Base-by-base conservation (phyloP, 2,888 invertebrate species). In the Cataglyphis livida region DNA sequence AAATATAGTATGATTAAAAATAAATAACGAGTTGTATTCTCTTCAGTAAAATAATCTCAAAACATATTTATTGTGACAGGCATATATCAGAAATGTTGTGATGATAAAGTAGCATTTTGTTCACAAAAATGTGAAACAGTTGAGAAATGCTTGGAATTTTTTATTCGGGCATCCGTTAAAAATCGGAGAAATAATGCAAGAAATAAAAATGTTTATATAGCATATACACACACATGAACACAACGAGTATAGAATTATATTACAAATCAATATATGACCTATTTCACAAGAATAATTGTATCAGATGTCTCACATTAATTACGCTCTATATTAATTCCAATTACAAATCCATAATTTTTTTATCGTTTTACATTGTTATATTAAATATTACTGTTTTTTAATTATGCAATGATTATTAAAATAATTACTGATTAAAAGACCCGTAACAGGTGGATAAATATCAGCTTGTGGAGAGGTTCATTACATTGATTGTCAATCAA, bases 261-360 rank as follows among this genome's bases (percentile, higher is more conserved):
- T 41, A 66, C 71, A 59, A 70, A 71, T 59, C 44, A 70, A 70
- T 32, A 32, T 41, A 54, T 41, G 44, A 71, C 71, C 59, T 25
- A 71, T 35, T 78, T 78, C 59, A 9, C n/a, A 59, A 78, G n/a
- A 70, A 78, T 71, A 71, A 78, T 78, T 71, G 25, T 71, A 71
- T 71, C 59, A 35, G 28, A 41, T 66, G 41, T 76, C 71, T 32
- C 44, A 59, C 18, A 71, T n/a, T 48, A n/a, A 6, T n/a, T 48
- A 18, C 18, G 48, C 18, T 48, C 32, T 32, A 18, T 32, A 44
- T 78, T 57, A 32, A 28, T 70, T 59, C 9, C 44, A 32, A 61
- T 78, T 61, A 64, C 59, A 71, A 44, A 59, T 44, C 12, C 59
- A 48, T 78, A 70, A 70, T 48, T 48, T 48, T 78, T 78, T 70